These are phyloP conservation scores for Scaptomyza hsui DNA, from an alignment of 1,140 invertebrate genomes.

Conservation along the genomic window DNA sequence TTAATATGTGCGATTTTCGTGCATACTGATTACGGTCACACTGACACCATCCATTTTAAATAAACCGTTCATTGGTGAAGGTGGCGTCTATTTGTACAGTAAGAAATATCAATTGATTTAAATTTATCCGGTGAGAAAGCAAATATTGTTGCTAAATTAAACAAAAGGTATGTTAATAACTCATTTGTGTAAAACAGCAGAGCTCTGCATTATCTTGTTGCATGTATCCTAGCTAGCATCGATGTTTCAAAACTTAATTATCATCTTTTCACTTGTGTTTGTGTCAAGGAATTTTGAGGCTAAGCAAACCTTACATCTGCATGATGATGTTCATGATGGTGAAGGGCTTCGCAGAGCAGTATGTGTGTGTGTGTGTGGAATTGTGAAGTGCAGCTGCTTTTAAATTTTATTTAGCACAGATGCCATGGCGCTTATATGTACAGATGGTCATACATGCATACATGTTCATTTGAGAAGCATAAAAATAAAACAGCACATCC, in stretches of 20 bases:
- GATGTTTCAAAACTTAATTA: conserved; percentile 25
- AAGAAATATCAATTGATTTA: conserved; percentile 2
- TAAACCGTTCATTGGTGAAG: conserved; percentile 50
- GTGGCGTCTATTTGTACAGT: conserved; percentile 34
- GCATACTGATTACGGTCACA: conserved; percentile 10
- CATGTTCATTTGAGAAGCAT: conserved; percentile 36
- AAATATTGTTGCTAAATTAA: background rate
- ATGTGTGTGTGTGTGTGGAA: conserved; percentile 6
- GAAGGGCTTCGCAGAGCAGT: conserved; percentile 41
- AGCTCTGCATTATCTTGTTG: conserved; percentile 16
- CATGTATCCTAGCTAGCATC: conserved; percentile 14
- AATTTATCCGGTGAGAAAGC: background rate
- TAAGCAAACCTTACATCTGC: conserved; percentile 18
- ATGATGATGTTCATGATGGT: conserved; percentile 19
- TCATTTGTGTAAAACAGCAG: background rate
- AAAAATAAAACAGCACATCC: conserved; percentile 58
- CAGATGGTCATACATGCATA: conserved; percentile 1
- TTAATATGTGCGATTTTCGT: background rate
- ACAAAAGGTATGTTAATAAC: conserved; percentile 30
- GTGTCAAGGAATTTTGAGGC: conserved; percentile 55
- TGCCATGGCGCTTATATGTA: conserved; percentile 24
- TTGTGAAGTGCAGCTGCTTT: conserved; percentile 54
- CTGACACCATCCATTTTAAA: conserved; percentile 36
- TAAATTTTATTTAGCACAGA: conserved; percentile 60
- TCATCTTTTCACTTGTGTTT: conserved; percentile 36